Base-by-base conservation (phyloP, 1,140 invertebrate species). In the Hyles vespertilio region DNA sequence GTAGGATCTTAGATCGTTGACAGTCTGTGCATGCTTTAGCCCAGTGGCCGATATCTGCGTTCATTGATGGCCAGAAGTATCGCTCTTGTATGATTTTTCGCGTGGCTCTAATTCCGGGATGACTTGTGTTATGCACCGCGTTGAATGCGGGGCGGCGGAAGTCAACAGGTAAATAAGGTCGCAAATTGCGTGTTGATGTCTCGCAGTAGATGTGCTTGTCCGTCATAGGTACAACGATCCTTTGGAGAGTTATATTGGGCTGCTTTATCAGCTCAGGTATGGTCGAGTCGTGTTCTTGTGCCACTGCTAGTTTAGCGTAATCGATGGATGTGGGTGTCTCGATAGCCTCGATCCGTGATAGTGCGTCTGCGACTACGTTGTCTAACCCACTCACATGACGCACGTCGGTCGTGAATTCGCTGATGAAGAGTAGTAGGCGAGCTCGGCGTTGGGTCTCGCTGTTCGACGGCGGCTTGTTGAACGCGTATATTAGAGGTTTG, bases 381-480 rank as follows among this genome's bases (percentile, higher is more conserved):
- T 46, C 44, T 9, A 10, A 4, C 7, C 53, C 53, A n/a, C 12
- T 55, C 6, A 46, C 10, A n/a, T 55, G 44, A 32, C 53, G 53
- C 3, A 46, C 43, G 12, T 51, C 33, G 5, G 54, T 46, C 32
- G 48, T 58, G 22, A 59, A 59, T 52, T 59, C 43, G 6, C 56
- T 33, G 10, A 52, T 59, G n/a, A 46, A 59, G 1, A 10, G n/a
- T n/a, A 58, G 12, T 47, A 55, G 45, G 54, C 51, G 33, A 3
- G 52, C 44, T 36, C 53, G 9, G 22, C 46, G 45, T 12, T 11
- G 51, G 22, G 45, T 60, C n/a, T 60, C 52, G 5, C 52, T 52
- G 11, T 47, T 5, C 12, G 5, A 11, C 5, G 11, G 10, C 12
- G 40, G n/a, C 33, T 58, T 50, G 8, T 33, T 22, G 33, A 55